Evolutionary conservation across 2,113 vertebrate genomes (phyloP).

Genomic region (Tetrao urogallus): DNA sequence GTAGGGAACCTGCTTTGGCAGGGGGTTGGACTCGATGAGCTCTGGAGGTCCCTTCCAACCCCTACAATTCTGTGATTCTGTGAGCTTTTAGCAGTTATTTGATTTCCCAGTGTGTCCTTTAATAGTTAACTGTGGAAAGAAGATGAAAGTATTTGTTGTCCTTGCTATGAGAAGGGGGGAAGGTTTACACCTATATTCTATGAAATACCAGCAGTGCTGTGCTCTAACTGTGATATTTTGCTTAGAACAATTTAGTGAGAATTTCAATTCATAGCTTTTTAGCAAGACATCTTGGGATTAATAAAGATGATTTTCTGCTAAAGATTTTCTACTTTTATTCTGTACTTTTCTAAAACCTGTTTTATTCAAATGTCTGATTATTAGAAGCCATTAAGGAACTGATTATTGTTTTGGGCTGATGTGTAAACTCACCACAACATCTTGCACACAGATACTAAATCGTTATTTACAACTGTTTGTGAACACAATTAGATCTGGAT

Average conservation of each 20-base stretch:
- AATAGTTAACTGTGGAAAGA: not conserved
- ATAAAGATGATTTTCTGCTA: not conserved
- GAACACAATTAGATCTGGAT: not conserved
- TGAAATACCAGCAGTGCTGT: not conserved
- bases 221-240: not conserved
- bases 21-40: too few species aligned
- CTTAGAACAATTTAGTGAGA: not conserved
- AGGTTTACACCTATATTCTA: not conserved
- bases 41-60: too few species aligned
- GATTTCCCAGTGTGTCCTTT: not conserved
- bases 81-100: not conserved
- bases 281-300: not conserved
- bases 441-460: not conserved
- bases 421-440: not conserved
- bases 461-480: not conserved
- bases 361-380: conserved; percentile 4
- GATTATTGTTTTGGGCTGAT: not conserved
- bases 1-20: too few species aligned
- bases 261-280: not conserved
- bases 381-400: conserved; percentile 17
- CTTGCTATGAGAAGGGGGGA: not conserved
- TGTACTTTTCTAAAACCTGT: not conserved
- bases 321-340: conserved; percentile 17
- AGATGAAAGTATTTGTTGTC: not conserved
- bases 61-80: too few species aligned